Evolutionary conservation across 2,797 vertebrate species (phyloP).

Genomic region (Microhierax caerulescens): DNA sequence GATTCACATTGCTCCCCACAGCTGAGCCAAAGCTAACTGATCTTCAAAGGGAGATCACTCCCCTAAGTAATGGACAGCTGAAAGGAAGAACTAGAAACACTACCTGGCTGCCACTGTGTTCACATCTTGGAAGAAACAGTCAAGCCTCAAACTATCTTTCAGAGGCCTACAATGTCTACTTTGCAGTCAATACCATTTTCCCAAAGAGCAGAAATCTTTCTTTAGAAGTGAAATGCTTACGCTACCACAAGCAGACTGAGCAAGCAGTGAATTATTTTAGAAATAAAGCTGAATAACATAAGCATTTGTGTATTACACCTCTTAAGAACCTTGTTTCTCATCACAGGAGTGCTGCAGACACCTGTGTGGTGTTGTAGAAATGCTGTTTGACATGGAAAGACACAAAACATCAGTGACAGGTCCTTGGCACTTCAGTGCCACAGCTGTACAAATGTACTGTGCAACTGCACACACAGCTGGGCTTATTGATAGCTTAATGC

Average conservation of each 20-base stretch:
- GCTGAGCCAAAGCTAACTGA: background rate
- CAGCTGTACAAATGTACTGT: background rate
- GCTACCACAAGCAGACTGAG: background rate
- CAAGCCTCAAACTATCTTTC: background rate
- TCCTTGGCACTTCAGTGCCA: background rate
- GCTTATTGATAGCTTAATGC: background rate
- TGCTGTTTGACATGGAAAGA: background rate
- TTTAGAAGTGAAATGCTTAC: background rate
- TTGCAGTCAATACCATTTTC: background rate
- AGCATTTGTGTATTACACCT: background rate
- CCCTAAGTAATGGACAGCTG: background rate
- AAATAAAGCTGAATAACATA: background rate
- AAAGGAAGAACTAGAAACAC: background rate
- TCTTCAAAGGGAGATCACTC: background rate
- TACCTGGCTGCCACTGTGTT: background rate
- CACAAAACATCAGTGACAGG: background rate
- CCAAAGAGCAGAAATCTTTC: background rate
- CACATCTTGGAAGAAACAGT: conserved; percentile 18
- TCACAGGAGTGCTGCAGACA: background rate
- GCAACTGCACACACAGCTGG: background rate
- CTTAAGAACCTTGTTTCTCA: background rate
- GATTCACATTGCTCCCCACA: background rate
- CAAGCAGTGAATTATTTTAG: background rate
- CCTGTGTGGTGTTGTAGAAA: background rate
- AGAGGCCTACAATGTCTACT: background rate